These are phyloP conservation scores for Bucorvus abyssinicus DNA, from an alignment of 2,797 vertebrate species.

Conservation along the genomic window DNA sequence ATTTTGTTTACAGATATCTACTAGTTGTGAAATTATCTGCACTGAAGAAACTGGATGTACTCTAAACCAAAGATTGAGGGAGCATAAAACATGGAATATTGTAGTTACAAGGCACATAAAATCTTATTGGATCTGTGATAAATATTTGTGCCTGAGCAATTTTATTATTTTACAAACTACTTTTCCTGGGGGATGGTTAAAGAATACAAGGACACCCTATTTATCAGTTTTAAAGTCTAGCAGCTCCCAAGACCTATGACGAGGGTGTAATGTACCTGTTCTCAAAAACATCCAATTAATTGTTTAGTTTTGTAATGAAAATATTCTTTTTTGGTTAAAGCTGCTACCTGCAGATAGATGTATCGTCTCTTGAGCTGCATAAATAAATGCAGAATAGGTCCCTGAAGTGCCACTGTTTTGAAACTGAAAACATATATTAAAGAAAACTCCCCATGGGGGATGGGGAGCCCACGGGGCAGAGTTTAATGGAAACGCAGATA, in stretches of 20 bases:
- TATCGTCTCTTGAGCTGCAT: neutral
- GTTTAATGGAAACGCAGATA: neutral
- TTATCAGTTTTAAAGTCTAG: conserved; percentile 30
- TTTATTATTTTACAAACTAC: conserved; percentile 61
- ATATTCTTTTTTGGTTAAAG: neutral
- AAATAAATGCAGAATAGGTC: conserved; percentile 17
- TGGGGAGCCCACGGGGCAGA: neutral
- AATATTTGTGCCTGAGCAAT: conserved; percentile 67
- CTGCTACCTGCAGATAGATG: neutral
- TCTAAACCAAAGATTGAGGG: conserved; percentile 48
- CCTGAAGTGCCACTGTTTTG: neutral
- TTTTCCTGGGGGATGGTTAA: conserved; percentile 34
- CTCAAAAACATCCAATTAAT: conserved; percentile 38
- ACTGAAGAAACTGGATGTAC: conserved; percentile 28
- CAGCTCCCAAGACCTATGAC: neutral
- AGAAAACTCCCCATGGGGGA: neutral
- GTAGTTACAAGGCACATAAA: conserved; percentile 71
- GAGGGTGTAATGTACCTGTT: neutral
- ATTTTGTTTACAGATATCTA: conserved; percentile 52
- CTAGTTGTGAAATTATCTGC: conserved; percentile 62
- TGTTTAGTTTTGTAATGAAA: conserved; percentile 27
- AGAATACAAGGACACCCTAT: conserved; percentile 40
- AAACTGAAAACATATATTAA: conserved; percentile 41
- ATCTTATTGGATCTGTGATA: conserved; percentile 67
- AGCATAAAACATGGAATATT: conserved; percentile 62